Evolutionary conservation across 1,140 invertebrate species (phyloP), one percentile per base, ranked within the genome.

Genomic region (Ridgeia piscesae): DNA sequence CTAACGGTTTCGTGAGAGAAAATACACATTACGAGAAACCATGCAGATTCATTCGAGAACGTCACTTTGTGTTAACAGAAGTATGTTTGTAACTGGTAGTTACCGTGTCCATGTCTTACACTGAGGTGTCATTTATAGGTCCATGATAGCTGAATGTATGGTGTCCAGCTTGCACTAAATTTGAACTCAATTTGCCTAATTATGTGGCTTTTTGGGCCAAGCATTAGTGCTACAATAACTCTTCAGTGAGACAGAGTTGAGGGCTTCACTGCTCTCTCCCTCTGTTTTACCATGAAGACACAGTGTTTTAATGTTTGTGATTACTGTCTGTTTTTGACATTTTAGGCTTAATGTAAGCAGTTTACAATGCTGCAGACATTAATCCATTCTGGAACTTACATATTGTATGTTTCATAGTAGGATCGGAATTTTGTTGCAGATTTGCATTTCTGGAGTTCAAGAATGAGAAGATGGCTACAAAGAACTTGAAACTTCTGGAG

Each of bases 371-470:
- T 42, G 42, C 42, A 42, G 42, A 42, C 42, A 42, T 42, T 4
- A 42, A 6, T 42, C 11, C 42, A 42, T 4, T 11, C 42, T 42
- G 11, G 4, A 42, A 6, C 4, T 11, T 42, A 11, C 11, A 42
- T 4, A 42, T 11, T 6, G 42, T 11, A 6, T 9, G 4, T 33
- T 34, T 14, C 14, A 34, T 33, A 33, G 33, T 89, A 89, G 4
- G 14, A 9, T 89, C 14, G 33, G 14, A 33, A 33, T 9, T 89
- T 34, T 35, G 14, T 42, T 17, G 34, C 89, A 90, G 89, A 90
- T 35, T 90, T 34, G 89, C 89, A 35, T 90, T 35, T 90, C 89
- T 90, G 34, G 89, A 90, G 89, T 90, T 90, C 35, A 42, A 34
- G 35, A 35, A 34, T n/a, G 89, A 90, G 89, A 90, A 90, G 35